Base-by-base conservation (phyloP, 2,888 invertebrate species). In the Melangyna quadrimaculata region DNA sequence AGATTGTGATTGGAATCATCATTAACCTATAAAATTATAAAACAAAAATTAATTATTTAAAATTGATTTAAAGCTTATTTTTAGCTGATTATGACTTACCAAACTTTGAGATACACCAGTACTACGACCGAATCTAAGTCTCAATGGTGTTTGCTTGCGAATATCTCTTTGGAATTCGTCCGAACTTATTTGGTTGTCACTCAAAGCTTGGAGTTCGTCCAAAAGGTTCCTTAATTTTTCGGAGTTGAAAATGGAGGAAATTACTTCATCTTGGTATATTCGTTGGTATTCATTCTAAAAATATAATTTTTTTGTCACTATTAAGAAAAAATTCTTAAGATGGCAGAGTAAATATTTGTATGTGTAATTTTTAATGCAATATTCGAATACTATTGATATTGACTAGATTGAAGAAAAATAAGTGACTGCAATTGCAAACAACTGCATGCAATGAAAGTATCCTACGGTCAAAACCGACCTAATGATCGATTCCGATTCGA, bases 51-150 rank as follows among this genome's bases (percentile, higher is more conserved):
- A 73, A 19, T 53, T 78, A n/a, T 82, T 80, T 82, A 87, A n/a
- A 77, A 19, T 40, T 17, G 7, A 2, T 61, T 35, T 2, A 82
- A 40, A 22, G 12, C 22, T 9, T 4, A 10, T 17, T 24, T 57
- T 37, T 14, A 1, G 35, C 3, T 45, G 2, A 17, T 10, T 45
- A 27, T 40, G 2, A 57, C 63, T 65, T 77, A 86, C 86, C 40
- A 69, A 55, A 82, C 67, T 72, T 40, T 32, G 78, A n/a, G 88
- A 88, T 6, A 88, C 89, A 35, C 89, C 91, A 78, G 91, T 89
- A 88, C 92, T 92, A 65, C 92, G 91, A 27, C 92, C 92, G 90
- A 91, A 92, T 87, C 92, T 89, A 80, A 92, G 88, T 69, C 92
- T 90, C 87, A 92, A 89, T 53, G 90, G 89, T n/a, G 87, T 89